Conservation (phyloP, 1,140 invertebrate genomes). For the Dendrolimus kikuchii region DNA sequence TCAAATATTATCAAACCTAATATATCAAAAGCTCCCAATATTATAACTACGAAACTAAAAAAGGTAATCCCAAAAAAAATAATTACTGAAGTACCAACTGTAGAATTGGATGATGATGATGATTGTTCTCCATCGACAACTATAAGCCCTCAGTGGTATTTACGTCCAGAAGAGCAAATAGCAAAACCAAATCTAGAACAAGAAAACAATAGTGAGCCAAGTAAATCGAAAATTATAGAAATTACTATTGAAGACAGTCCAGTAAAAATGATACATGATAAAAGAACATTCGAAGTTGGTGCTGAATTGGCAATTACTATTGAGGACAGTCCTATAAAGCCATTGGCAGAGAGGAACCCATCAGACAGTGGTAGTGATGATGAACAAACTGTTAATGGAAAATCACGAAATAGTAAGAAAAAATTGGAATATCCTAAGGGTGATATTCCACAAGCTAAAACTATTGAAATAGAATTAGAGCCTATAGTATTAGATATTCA, state of each 20-base stretch:
- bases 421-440: slow-evolving; percentile 44
- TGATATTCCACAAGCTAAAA: slow-evolving; percentile 11
- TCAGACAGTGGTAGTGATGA: slow-evolving; percentile 24
- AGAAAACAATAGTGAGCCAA: slow-evolving; percentile 52
- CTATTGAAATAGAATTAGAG: slow-evolving; percentile 45
- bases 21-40: background rate
- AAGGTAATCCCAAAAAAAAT: background rate
- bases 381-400: slow-evolving; percentile 14
- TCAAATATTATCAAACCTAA: background rate
- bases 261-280: slow-evolving; percentile 29
- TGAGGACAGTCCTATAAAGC: slow-evolving; percentile 56
- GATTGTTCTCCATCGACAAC: slow-evolving; percentile 16
- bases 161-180: slow-evolving; percentile 43
- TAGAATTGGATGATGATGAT: slow-evolving; percentile 55
- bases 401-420: slow-evolving; percentile 46
- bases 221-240: slow-evolving; percentile 35
- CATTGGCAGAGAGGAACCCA: slow-evolving; percentile 10
- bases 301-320: slow-evolving; percentile 42
- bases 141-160: slow-evolving; percentile 47
- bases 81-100: slow-evolving; percentile 28
- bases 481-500: slow-evolving; percentile 4
- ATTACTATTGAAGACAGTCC: slow-evolving; percentile 65
- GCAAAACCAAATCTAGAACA: slow-evolving; percentile 22
- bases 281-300: slow-evolving; percentile 24
- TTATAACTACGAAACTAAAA: background rate